Conservation (phyloP, 1,140 invertebrate genomes). For the Orius laevigatus region DNA sequence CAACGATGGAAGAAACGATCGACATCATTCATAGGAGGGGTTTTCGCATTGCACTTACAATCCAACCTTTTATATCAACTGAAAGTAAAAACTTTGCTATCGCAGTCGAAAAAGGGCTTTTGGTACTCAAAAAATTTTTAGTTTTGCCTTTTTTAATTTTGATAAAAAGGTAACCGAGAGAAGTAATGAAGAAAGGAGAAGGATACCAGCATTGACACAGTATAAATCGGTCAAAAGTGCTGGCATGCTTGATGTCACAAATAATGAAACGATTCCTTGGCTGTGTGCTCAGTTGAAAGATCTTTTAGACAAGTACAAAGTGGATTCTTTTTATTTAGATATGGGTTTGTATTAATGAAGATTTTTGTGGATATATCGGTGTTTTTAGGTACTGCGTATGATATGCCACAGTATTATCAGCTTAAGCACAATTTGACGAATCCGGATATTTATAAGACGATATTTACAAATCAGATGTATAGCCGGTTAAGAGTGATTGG, state of each 20-base stretch:
- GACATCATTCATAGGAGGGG: conserved; percentile 66
- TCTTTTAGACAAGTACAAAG: conserved; percentile 53
- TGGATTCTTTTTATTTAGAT: conserved; percentile 82
- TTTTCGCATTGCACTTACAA: conserved; percentile 65
- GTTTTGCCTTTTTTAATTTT: neutral
- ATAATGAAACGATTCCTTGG: conserved; percentile 63
- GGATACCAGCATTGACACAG: conserved; percentile 25
- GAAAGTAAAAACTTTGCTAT: conserved; percentile 64
- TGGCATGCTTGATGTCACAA: conserved; percentile 70
- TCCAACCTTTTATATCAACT: conserved; percentile 74
- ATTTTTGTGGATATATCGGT: neutral
- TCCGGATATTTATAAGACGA: conserved; percentile 62
- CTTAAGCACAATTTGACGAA: conserved; percentile 48
- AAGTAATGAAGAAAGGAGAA: conserved; percentile 11
- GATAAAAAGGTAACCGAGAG: conserved; percentile 17
- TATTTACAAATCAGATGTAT: conserved; percentile 37
- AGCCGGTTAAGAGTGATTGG: conserved; percentile 52
- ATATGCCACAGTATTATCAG: conserved; percentile 71
- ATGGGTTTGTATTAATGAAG: conserved; percentile 33
- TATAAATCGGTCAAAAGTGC: conserved; percentile 61
- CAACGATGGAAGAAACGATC: conserved; percentile 56
- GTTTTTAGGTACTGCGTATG: conserved; percentile 51
- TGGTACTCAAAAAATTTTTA: conserved; percentile 30
- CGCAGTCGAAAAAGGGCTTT: conserved; percentile 47
- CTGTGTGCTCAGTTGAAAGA: conserved; percentile 51